Evolutionary conservation across 2,113 vertebrate species (phyloP).

Genomic region (Chionodraco myersi): DNA sequence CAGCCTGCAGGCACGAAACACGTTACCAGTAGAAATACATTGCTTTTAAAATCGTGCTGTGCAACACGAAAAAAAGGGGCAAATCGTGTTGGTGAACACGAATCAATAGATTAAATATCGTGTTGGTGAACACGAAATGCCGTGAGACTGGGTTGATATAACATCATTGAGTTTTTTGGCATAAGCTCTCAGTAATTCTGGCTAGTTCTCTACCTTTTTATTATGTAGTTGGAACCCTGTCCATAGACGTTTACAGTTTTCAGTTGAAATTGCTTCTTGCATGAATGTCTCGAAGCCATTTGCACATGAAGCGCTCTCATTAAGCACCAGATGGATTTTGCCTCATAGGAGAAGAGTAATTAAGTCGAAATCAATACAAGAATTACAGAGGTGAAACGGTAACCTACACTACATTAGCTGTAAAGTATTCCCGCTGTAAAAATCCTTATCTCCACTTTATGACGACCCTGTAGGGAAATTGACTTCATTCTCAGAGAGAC

Average conservation of each 20-base stretch:
- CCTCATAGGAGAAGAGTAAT: slow-evolving; percentile 62
- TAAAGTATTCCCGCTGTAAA: slow-evolving; percentile 54
- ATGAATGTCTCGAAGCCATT: slow-evolving; percentile 24
- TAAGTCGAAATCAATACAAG: slow-evolving; percentile 70
- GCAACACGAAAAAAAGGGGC: too few relatives aligned
- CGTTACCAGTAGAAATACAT: too few relatives aligned
- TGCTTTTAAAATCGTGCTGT: too few relatives aligned
- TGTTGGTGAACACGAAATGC: too few relatives aligned
- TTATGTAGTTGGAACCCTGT: not conserved
- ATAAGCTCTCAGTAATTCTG: not conserved
- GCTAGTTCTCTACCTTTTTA: not conserved
- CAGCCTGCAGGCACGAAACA: too few relatives aligned
- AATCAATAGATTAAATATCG: too few relatives aligned
- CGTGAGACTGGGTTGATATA: too few relatives aligned
- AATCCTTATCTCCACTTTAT: slow-evolving; percentile 61
- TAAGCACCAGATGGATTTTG: slow-evolving; percentile 63
- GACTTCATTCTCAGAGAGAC: slow-evolving; percentile 58
- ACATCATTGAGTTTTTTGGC: too few relatives aligned
- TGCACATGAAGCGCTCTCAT: slow-evolving; percentile 44
- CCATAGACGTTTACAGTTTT: slow-evolving; percentile 19
- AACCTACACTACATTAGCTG: slow-evolving; percentile 66
- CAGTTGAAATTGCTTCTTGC: slow-evolving; percentile 27
- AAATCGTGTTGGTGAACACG: too few relatives aligned
- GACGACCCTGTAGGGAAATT: slow-evolving; percentile 52
- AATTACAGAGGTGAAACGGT: slow-evolving; percentile 68